Conservation (phyloP, 2,888 invertebrate species). For the Melinaea menophilus region DNA sequence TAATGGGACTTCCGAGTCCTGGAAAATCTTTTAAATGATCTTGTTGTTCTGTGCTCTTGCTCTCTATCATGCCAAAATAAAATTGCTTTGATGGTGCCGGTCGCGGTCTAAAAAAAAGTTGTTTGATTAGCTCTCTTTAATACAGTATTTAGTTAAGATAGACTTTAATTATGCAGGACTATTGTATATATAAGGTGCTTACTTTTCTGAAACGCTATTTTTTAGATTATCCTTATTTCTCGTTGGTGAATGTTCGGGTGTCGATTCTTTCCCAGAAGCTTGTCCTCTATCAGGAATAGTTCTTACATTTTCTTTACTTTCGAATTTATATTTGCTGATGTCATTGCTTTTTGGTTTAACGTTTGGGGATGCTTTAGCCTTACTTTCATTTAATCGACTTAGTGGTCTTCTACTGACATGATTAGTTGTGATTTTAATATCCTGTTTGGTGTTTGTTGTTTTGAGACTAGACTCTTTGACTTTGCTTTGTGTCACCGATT, state of each 20-base stretch:
- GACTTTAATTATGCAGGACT: too few relatives aligned
- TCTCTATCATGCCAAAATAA: constrained; percentile 88
- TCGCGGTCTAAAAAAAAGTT: constrained; percentile 43
- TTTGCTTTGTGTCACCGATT: constrained; percentile 58
- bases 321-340: constrained; percentile 48
- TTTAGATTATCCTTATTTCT: constrained; percentile 51
- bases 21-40: constrained; percentile 69
- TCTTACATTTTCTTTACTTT: constrained; percentile 53
- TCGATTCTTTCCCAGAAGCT: constrained; percentile 81
- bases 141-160: too few relatives aligned
- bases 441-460: constrained; percentile 43
- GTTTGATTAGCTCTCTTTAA: neutral
- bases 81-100: constrained; percentile 75
- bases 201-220: constrained; percentile 51
- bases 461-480: constrained; percentile 74
- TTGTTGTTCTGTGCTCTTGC: constrained; percentile 52
- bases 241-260: constrained; percentile 78
- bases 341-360: constrained; percentile 43
- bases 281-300: constrained; percentile 73
- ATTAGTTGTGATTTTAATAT: constrained; percentile 44
- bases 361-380: constrained; percentile 47
- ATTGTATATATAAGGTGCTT: constrained; percentile 32
- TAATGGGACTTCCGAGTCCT: constrained; percentile 67
- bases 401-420: constrained; percentile 48
- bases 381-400: constrained; percentile 55